Percentiles rank a stretch among this genome's conserved stretches.
Evolutionary conservation across 2,113 vertebrate species (phyloP).

Genomic region (Pollimyrus isidori): DNA sequence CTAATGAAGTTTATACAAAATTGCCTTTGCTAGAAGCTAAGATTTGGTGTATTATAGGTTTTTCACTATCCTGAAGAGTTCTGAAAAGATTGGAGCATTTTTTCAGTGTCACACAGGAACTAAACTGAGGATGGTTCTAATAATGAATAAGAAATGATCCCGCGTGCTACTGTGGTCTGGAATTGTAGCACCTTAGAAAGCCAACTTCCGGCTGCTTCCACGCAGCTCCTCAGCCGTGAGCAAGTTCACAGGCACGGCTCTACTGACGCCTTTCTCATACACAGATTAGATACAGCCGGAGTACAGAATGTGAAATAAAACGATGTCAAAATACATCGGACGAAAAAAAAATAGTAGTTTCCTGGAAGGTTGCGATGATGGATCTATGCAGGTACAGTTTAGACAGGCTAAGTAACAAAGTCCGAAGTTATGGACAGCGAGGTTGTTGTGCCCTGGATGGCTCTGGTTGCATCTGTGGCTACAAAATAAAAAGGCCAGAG

Average conservation of each 20-base stretch:
- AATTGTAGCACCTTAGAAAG: not conserved
- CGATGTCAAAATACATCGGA: not conserved
- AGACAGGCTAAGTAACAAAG: not conserved
- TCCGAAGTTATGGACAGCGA: not conserved
- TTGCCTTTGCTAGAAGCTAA: slow-evolving; percentile 2
- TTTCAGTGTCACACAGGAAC: slow-evolving; percentile 19
- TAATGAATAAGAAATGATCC: not conserved
- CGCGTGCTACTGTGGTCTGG: not conserved
- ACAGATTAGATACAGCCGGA: not conserved
- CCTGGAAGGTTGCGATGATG: slow-evolving; percentile 1
- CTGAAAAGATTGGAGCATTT: slow-evolving; percentile 21
- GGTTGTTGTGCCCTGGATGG: not conserved
- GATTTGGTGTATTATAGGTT: slow-evolving; percentile 16
- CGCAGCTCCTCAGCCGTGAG: not conserved
- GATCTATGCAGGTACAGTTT: slow-evolving; percentile 2
- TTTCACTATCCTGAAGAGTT: slow-evolving; percentile 9
- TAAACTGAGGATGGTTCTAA: slow-evolving; percentile 1
- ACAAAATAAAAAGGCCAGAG: slow-evolving; percentile 13
- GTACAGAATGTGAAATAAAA: slow-evolving; percentile 5
- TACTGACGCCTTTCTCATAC: not conserved
- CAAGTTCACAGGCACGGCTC: not conserved
- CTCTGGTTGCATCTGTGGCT: not conserved
- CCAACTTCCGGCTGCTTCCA: not conserved
- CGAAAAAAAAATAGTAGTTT: not conserved
- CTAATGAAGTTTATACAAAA: slow-evolving; percentile 13